Evolutionary conservation across 1,140 invertebrate species (phyloP).

Genomic region (Stegodyphus dumicola): DNA sequence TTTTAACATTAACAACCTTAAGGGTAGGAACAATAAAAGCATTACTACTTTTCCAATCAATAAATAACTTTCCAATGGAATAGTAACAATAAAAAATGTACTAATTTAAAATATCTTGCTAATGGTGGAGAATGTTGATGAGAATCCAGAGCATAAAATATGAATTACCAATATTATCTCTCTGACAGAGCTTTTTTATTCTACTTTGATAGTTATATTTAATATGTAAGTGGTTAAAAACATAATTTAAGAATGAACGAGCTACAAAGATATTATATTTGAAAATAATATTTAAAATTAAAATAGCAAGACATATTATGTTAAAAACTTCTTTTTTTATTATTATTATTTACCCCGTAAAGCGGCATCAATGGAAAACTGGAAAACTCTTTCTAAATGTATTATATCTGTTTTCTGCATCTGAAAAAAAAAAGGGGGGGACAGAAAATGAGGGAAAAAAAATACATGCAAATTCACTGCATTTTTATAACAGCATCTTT

Average conservation of each 20-base stretch:
- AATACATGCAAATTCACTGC: background rate
- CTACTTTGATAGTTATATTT: background rate
- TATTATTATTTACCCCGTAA: slow-evolving; percentile 12
- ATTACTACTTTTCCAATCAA: too few relatives aligned
- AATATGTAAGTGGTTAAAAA: background rate
- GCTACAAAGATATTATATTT: background rate
- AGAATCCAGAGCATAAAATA: background rate
- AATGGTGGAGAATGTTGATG: too few relatives aligned
- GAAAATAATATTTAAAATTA: background rate
- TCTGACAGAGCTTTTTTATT: background rate
- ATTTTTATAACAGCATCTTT: background rate
- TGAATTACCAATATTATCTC: background rate
- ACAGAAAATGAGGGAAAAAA: background rate
- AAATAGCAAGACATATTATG: too few relatives aligned
- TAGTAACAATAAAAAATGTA: too few relatives aligned
- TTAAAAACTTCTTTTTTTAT: too few relatives aligned
- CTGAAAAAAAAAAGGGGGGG: background rate
- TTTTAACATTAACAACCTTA: too few relatives aligned
- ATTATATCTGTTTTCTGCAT: slow-evolving; percentile 5
- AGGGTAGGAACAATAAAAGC: too few relatives aligned
- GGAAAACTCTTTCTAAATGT: slow-evolving; percentile 37
- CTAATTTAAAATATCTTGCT: too few relatives aligned
- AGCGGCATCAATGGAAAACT: slow-evolving; percentile 52
- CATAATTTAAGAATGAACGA: background rate
- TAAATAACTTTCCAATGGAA: too few relatives aligned